Evolutionary conservation across 2,797 vertebrate species (phyloP), one percentile per base, ranked within the genome.

Genomic region (Eupleurogrammus muticus): DNA sequence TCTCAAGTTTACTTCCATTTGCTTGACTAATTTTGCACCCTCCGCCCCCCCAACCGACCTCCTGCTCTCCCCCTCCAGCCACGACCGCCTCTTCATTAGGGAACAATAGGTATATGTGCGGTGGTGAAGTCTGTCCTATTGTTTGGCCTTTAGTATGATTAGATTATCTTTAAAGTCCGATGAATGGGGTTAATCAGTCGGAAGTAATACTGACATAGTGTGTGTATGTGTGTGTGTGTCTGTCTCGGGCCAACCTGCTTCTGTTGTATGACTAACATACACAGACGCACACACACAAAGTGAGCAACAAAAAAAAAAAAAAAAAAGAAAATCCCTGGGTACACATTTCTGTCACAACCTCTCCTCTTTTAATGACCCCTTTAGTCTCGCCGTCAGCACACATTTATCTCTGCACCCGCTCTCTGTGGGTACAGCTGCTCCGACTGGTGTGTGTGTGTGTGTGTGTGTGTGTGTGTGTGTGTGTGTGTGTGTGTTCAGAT

Each of bases 131-230:
- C 87, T 74, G 77, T 51, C 67, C 86, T 79, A 89, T 93, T 94
- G 92, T 93, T 84, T 89, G 83, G 89, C 85, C 86, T 86, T 90
- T 87, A 87, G 89, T 93, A 88, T 92, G 91, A 94, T 94, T 94
- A 94, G 90, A 94, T 93, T 93, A 94, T 93, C 92, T 93, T 86
- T 85, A 90, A 82, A 87, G 81, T 88, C 71, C 54, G 36, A 81
- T 93, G 87, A 94, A 94, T 92, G 83, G 88, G 85, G 86, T 90
- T 93, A 93, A 93, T 94, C 92, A 87, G 79, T 91, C 79, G 75
- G 89, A 92, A 92, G 87, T 92, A 92, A 94, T 91, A 86, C 85
- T 81, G 84, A 93, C 89, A 75, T 57, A 50, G 82, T 73, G 80
- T 87, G 87, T 87, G 79, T 83, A 75, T 68, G 82, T 73, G 80